Conservation (phyloP, 1,140 invertebrate genomes). For the Cherax quadricarinatus region DNA sequence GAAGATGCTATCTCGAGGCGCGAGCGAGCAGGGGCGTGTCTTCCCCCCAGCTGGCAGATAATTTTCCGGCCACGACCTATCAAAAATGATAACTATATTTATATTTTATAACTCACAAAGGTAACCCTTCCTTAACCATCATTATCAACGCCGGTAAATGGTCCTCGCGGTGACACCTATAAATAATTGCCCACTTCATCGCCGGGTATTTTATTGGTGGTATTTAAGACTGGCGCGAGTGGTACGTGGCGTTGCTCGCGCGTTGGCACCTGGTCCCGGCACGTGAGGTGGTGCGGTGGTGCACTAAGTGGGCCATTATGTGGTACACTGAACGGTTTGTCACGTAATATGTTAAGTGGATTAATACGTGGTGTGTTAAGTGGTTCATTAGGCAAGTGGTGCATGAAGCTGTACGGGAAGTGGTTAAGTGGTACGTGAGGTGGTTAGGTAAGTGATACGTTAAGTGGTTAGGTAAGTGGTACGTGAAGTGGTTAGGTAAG, state of each 20-base stretch:
- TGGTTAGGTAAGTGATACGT: conserved; percentile 18
- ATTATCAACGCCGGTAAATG: conserved; percentile 71
- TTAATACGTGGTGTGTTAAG: neutral
- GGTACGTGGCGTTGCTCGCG: neutral
- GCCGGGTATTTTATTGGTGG: conserved; percentile 49
- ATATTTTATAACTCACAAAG: conserved; percentile 72
- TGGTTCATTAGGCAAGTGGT: neutral
- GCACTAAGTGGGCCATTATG: too few species aligned
- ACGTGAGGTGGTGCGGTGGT: too few species aligned
- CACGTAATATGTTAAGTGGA: neutral
- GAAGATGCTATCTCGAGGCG: conserved; percentile 47
- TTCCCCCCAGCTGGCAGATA: conserved; percentile 55
- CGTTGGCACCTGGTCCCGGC: neutral
- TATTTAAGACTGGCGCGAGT: conserved; percentile 20
- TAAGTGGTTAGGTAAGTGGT: neutral
- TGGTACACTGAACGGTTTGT: neutral
- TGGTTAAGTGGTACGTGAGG: neutral
- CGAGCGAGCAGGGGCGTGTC: conserved; percentile 47
- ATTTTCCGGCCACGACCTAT: conserved; percentile 72
- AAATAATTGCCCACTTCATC: conserved; percentile 64
- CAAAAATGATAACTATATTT: conserved; percentile 73
- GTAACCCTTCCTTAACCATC: conserved; percentile 70
- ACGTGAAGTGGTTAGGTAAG: neutral
- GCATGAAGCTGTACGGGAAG: neutral
- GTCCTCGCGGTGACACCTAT: conserved; percentile 66